A percentile compares a stretch with the other conserved stretches of the same genome.
Conservation (phyloP, 30 jellyfish, hydroid and myxozoan genomes). For the Pelagia noctiluca region DNA sequence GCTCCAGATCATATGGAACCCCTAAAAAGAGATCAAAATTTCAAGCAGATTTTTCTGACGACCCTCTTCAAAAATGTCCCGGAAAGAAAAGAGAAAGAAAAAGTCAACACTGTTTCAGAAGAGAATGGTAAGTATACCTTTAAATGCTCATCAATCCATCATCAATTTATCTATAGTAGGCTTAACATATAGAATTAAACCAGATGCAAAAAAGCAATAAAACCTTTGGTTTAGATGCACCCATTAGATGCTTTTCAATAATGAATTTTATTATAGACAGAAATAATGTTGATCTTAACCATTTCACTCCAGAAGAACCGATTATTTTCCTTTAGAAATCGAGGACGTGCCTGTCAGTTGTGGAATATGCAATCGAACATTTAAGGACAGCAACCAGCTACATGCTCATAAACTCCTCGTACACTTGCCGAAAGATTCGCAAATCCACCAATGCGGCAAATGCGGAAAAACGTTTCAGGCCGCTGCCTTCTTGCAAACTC, state of each 20-base stretch:
- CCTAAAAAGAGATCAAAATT: conserved; percentile 29
- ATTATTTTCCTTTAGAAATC: not conserved
- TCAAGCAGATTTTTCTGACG: conserved; percentile 51
- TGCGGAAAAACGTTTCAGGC: conserved; percentile 63
- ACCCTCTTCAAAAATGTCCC: conserved; percentile 41
- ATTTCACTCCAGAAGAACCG: too few relatives aligned
- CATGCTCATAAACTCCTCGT: conserved; percentile 29
- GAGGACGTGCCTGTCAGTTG: conserved; percentile 32
- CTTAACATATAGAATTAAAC: too few relatives aligned
- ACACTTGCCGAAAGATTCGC: conserved; percentile 32
- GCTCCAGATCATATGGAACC: conserved; percentile 68
- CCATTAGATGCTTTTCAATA: too few relatives aligned
- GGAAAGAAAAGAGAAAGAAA: conserved; percentile 13
- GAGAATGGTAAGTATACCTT: conserved; percentile 10
- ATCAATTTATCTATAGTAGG: too few relatives aligned
- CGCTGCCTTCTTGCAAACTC: conserved; percentile 70
- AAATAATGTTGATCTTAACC: too few relatives aligned
- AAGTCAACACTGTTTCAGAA: conserved; percentile 21
- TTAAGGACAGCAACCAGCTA: conserved; percentile 40
- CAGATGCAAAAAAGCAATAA: too few relatives aligned
- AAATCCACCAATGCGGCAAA: conserved; percentile 51
- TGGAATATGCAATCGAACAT: conserved; percentile 32
- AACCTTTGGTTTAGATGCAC: too few relatives aligned
- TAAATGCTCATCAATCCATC: too few relatives aligned
- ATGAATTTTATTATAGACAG: too few relatives aligned